Evolutionary conservation across 2,113 vertebrate genomes (phyloP), one percentile per base, ranked within the genome.

Genomic region (Sterna hirundo): DNA sequence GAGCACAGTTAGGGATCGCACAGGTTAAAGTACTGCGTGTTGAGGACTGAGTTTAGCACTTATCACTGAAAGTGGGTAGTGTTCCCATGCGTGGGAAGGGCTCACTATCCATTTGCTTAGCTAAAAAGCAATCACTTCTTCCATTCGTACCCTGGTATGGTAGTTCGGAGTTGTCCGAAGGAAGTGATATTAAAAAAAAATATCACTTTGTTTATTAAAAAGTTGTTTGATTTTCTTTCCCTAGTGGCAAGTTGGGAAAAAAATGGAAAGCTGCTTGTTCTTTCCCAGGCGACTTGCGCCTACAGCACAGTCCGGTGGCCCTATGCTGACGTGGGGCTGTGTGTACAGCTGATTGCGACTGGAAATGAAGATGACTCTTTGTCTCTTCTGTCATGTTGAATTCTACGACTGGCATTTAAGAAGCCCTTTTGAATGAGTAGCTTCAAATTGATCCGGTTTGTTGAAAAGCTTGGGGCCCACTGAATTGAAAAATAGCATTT

Each of bases 371-470:
- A 91, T 93, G 91, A 97, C 84, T 97, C 87, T 94, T 89, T 94
- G 81, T 94, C 84, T 96, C 44, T 93, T 96, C 87, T 97, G 88
- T 97, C 86, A 91, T 71, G 85, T 81, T 78, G 69, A 78, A 93
- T 96, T 96, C 85, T 87, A 85, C 68, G 91, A 92, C 61, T 95
- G 86, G 71, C 75, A 87, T 83, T 96, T 94, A 97, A 95, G 60
- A 93, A 95, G 57, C 60, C 23, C 75, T 93, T 96, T 94, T 97
- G 96, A 97, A 97, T 97, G 93, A 97, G 66, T 97, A 92, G 92
- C 93, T 98, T 98, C 94, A 97, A 97, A 97, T 95, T 97, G 94
- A 94, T 97, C 77, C 81, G 94, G 83, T 96, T 97, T 97, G 83
- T 69, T 94, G 85, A 90, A 86, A 92, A 98, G 88, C 84, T 90